Evolutionary conservation across 2,113 vertebrate species (phyloP).

Genomic region (Camelus bactrianus): DNA sequence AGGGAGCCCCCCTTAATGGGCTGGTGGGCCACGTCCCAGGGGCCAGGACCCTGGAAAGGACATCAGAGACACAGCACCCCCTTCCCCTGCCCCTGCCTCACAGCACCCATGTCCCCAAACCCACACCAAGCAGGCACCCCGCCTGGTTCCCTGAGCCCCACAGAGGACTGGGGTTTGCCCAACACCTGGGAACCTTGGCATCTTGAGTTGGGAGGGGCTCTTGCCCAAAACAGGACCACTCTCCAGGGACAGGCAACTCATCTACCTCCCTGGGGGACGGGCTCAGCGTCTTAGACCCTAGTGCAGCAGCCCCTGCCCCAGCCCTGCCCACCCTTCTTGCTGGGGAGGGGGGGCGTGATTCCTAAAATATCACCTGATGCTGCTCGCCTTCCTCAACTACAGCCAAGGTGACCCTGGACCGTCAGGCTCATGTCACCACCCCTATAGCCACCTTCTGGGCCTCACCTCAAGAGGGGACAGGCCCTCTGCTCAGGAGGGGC

Average conservation of each 20-base stretch:
- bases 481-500: neutral
- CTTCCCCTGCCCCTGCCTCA: neutral
- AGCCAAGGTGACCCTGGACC: neutral
- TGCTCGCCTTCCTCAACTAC: neutral
- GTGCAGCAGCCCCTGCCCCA: neutral
- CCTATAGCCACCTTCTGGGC: neutral
- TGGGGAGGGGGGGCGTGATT: fast-evolving
- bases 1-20: fast-evolving
- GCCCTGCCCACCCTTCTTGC: neutral
- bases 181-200: neutral
- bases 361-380: fast-evolving
- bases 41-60: neutral
- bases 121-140: fast-evolving
- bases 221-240: neutral
- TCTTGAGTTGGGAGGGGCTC: neutral
- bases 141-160: neutral
- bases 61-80: fast-evolving
- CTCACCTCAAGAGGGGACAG: neutral
- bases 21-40: fast-evolving
- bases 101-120: neutral
- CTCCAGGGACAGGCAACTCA: fast-evolving
- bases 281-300: neutral
- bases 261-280: fast-evolving
- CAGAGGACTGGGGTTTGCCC: neutral
- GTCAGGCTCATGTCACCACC: neutral